Base-by-base conservation (phyloP, 1,140 invertebrate genomes). In the Diploscapter pachys region DNA sequence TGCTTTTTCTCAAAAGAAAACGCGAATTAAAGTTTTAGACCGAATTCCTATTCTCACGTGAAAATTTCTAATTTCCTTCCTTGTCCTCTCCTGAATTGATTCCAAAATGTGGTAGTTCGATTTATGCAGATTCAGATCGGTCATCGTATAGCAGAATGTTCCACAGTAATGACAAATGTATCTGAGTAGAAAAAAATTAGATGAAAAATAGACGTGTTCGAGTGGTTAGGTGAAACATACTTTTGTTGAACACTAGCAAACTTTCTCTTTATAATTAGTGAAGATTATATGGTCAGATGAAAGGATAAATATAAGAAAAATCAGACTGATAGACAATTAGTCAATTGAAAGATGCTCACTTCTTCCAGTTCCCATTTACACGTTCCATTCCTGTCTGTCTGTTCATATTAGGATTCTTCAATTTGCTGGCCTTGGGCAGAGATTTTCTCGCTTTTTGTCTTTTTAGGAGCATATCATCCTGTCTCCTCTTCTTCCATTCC, bases 81-180 rank as follows among this genome's bases (percentile, higher is more conserved):
- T 31, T 31, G 31, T 31, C 31, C 1, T 31, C 31, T 31, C 31
- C 31, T 31, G 31, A 31, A 31, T 31, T 31, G 31, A 31, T 31
- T 31, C 31, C 31, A 31, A 31, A 31, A 31, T 31, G 55, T 79
- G 78, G 5, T 74, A 53, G 53, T 79, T 77, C 9, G 61, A 68
- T 66, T 80, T 80, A 62, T 80, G 79, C 8, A 68, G 55, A 64
- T 80, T 80, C 54, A 80, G 51, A 49, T 80, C 78, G 4, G 77
- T 63, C 78, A 80, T 79, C 9, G 57, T 70, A 4, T 53, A 31
- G 8, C 63, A 80, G 31, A 80, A 59, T 9, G 70, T 52, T 11
- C 79, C 79, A 71, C 79, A 80, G 50, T 68, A 79, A 57, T 79
- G 78, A 68, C 78, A 79, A 54, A 79, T 70, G 65, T 64, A 77